phyloP scores from a whole-genome alignment of 2,888 invertebrate species.

The Amphipoea lucens region DNA sequence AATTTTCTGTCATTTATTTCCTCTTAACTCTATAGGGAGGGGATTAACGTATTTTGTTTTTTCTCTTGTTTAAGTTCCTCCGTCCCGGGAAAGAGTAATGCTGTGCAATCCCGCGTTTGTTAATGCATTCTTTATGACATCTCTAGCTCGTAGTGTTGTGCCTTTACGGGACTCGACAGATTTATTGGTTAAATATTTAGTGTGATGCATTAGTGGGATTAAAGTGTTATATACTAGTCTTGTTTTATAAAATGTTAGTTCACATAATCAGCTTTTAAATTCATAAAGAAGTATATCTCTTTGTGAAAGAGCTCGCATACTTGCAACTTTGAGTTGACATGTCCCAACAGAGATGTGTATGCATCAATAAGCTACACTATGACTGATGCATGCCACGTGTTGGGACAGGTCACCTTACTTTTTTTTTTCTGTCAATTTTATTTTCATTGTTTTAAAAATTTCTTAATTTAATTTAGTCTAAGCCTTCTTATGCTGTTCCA shows the following conservation, averaged over 20 bases:
- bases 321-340: background rate
- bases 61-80: constrained; percentile 54
- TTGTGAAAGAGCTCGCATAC: background rate
- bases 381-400: no score
- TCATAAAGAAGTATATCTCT: constrained; percentile 3
- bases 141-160: constrained; percentile 62
- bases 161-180: constrained; percentile 57
- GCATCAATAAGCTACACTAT: no score
- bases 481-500: no score
- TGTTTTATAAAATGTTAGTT: constrained; percentile 21
- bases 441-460: no score
- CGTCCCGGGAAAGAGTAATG: constrained; percentile 55
- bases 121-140: constrained; percentile 72
- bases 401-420: no score
- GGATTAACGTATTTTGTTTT: constrained; percentile 62
- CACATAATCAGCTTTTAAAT: background rate
- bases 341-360: no score
- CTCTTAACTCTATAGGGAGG: constrained; percentile 55
- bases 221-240: constrained; percentile 35
- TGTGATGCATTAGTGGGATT: constrained; percentile 64
- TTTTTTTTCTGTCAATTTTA: no score
- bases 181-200: constrained; percentile 67
- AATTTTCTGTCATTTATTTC: constrained; percentile 51
- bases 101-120: constrained; percentile 63
- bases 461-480: no score